Conservation (phyloP, 2,113 vertebrate species). For the Ranitomeya imitator region DNA sequence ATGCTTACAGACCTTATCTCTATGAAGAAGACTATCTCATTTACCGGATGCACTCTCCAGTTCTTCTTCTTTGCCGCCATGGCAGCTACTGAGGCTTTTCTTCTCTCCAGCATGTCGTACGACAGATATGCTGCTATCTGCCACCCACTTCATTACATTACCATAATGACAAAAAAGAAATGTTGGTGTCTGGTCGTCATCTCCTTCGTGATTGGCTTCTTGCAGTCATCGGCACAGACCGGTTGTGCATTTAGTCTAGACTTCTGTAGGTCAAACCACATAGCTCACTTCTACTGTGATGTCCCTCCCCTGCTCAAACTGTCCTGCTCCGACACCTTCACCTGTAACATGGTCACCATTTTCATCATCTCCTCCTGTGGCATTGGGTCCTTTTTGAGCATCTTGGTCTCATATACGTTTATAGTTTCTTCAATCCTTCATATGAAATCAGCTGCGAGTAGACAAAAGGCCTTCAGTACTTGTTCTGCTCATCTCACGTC, state of each 20-base stretch:
- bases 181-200: neutral
- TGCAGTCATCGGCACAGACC: constrained; percentile 2
- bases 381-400: neutral
- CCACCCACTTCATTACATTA: neutral
- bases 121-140: constrained; percentile 6
- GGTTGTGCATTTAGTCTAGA: neutral
- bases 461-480: constrained; percentile 3
- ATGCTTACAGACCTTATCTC: constrained; percentile 23
- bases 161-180: constrained; percentile 28
- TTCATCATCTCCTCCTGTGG: neutral
- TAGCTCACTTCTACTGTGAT: constrained; percentile 34
- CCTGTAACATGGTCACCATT: neutral
- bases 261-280: neutral
- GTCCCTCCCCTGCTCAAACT: neutral
- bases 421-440: neutral
- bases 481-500: constrained; percentile 47
- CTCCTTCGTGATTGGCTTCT: neutral
- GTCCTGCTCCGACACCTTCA: constrained; percentile 39
- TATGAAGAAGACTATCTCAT: neutral
- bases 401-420: constrained; percentile 1
- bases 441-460: neutral
- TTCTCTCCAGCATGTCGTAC: constrained; percentile 23
- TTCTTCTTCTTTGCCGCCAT: neutral
- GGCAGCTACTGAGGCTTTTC: neutral
- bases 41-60: neutral